Conservation (phyloP, 2,797 vertebrate species). For the Toxotes lorentzi region DNA sequence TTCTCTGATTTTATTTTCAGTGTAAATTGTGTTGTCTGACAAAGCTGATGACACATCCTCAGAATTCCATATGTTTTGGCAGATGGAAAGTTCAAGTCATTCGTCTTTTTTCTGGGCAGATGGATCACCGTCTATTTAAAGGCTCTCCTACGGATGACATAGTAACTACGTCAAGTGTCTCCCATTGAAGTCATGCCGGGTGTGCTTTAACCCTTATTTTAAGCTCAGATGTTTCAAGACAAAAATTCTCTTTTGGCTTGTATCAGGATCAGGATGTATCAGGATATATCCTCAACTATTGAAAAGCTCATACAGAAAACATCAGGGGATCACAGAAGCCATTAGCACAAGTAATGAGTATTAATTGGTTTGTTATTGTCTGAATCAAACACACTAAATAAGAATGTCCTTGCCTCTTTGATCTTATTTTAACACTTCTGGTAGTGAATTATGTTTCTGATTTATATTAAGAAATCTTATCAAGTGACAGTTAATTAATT, state of each 20-base stretch:
- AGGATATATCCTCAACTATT: not conserved
- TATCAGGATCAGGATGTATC: too few species aligned
- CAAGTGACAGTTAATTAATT: not conserved
- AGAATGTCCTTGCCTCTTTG: not conserved
- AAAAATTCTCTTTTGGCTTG: not conserved
- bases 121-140: constrained; percentile 17
- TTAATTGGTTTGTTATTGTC: not conserved
- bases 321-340: not conserved
- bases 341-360: not conserved
- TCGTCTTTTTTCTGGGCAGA: not conserved
- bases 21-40: not conserved
- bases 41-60: not conserved
- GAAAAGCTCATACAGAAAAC: not conserved
- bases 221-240: not conserved
- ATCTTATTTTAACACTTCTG: not conserved
- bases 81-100: constrained; percentile 32
- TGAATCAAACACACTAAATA: not conserved
- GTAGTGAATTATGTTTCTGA: not conserved
- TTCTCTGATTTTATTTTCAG: not conserved
- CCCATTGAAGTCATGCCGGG: too few species aligned
- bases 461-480: not conserved
- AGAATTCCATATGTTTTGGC: constrained; percentile 2
- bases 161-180: not conserved
- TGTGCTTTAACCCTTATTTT: not conserved
- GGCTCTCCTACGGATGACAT: not conserved